Conservation (phyloP, 2,888 invertebrate genomes). For the Cheilosia scutellata region DNA sequence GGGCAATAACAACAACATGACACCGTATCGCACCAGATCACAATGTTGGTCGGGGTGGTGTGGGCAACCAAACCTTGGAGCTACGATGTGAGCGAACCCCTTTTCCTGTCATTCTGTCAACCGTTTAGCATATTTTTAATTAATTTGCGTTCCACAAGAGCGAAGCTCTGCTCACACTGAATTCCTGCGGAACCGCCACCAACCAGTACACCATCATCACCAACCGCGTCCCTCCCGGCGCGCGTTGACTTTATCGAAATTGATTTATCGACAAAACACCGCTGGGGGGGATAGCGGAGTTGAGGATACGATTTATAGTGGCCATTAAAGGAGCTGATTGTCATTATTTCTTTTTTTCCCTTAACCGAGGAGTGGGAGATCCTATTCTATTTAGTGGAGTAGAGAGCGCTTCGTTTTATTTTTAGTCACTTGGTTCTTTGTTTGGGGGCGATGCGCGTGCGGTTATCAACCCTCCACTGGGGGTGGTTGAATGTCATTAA, state of each 20-base stretch:
- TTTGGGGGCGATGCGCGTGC: slow-evolving; percentile 35
- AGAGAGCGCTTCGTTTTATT: slow-evolving; percentile 37
- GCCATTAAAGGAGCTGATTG: slow-evolving; percentile 82
- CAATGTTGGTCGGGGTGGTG: neutral
- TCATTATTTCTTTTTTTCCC: slow-evolving; percentile 40
- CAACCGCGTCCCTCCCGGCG: slow-evolving; percentile 9
- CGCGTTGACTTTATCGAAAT: slow-evolving; percentile 71
- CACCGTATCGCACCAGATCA: slow-evolving; percentile 24
- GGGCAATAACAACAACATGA: slow-evolving; percentile 63
- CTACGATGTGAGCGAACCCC: slow-evolving; percentile 1
- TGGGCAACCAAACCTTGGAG: neutral
- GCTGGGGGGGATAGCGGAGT: slow-evolving; percentile 23
- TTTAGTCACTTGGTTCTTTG: slow-evolving; percentile 46
- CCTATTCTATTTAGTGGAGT: neutral
- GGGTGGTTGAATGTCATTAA: slow-evolving; percentile 61
- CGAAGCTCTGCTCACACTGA: slow-evolving; percentile 18
- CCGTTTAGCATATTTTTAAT: slow-evolving; percentile 75
- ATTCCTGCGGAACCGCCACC: slow-evolving; percentile 53
- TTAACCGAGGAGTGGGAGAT: slow-evolving; percentile 58
- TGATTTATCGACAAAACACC: slow-evolving; percentile 76
- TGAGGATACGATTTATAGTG: slow-evolving; percentile 79
- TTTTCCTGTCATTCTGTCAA: slow-evolving; percentile 48
- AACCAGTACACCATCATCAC: slow-evolving; percentile 44
- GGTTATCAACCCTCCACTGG: slow-evolving; percentile 4
- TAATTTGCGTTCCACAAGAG: slow-evolving; percentile 66